A percentile compares a stretch with the other conserved stretches of the same genome.
These are phyloP conservation scores for Mesoclemmys tuberculata DNA, from an alignment of 2,113 vertebrate species.

Conservation along the genomic window DNA sequence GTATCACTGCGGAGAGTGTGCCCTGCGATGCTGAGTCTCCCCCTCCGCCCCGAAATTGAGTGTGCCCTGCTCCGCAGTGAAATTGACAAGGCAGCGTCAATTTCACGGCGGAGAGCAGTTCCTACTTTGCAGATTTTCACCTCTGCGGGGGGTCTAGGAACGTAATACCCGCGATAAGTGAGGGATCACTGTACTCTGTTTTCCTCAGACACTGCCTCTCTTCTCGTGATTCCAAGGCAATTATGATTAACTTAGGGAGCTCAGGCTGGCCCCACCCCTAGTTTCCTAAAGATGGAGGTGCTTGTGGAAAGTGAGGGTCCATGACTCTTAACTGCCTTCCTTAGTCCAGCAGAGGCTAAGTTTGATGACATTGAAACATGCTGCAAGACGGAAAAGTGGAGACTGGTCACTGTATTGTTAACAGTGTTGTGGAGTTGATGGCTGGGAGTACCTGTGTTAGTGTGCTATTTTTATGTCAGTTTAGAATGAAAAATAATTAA, in stretches of 20 bases:
- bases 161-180: too few relatives aligned
- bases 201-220: not conserved
- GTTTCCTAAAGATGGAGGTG: not conserved
- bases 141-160: too few relatives aligned
- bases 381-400: accelerated
- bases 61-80: too few relatives aligned
- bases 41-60: too few relatives aligned
- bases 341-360: not conserved
- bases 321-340: accelerated
- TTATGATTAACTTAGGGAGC: not conserved
- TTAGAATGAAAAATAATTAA: not conserved
- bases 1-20: too few relatives aligned
- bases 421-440: not conserved
- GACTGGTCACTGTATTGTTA: not conserved
- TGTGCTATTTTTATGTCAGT: accelerated
- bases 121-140: too few relatives aligned
- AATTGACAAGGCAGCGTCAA: too few relatives aligned
- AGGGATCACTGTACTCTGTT: too few relatives aligned
- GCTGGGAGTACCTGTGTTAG: accelerated
- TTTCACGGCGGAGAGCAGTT: too few relatives aligned
- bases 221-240: accelerated
- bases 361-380: not conserved
- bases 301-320: not conserved
- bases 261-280: accelerated
- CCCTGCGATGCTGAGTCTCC: too few relatives aligned